phyloP scores from a whole-genome alignment of 1,140 invertebrate genomes.

The Habropoda laboriosa region DNA sequence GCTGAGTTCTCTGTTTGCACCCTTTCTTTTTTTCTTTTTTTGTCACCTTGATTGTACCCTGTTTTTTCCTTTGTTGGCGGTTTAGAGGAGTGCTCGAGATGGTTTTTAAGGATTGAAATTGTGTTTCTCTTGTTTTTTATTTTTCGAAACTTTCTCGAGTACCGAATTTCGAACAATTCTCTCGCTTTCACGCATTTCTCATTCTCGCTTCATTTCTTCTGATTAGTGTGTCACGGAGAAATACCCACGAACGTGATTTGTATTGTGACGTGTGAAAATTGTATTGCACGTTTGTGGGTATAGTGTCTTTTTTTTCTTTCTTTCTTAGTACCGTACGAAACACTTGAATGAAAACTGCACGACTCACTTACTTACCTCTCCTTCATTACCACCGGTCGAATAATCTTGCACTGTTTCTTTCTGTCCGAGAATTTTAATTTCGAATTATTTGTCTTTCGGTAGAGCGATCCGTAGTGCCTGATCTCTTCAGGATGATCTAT shows the following conservation, averaged over 20 bases:
- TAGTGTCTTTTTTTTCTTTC: too few relatives aligned
- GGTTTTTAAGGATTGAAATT: neutral
- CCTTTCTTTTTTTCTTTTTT: neutral
- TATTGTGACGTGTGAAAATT: neutral
- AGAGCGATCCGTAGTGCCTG: constrained; percentile 18
- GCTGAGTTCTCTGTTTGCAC: neutral
- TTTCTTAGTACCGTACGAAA: too few relatives aligned
- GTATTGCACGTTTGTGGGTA: neutral
- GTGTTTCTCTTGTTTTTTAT: too few relatives aligned
- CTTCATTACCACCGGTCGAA: constrained; percentile 6
- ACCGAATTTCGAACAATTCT: neutral
- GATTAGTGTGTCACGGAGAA: neutral
- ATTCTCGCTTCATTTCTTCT: constrained; percentile 9
- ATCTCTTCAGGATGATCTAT: constrained; percentile 33
- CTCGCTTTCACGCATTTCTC: constrained; percentile 18
- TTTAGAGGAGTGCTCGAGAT: neutral
- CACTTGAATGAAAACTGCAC: neutral
- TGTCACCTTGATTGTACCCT: neutral
- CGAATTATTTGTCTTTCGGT: neutral
- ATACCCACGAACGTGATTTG: neutral
- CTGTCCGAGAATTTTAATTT: neutral
- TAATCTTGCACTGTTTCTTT: constrained; percentile 8
- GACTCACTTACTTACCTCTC: neutral
- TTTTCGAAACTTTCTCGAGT: neutral
- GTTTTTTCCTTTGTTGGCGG: neutral